A percentile compares a stretch with the other conserved stretches of the same genome.
Evolutionary conservation across 1,140 invertebrate species (phyloP).

Genomic region (Chrysoperla carnea): DNA sequence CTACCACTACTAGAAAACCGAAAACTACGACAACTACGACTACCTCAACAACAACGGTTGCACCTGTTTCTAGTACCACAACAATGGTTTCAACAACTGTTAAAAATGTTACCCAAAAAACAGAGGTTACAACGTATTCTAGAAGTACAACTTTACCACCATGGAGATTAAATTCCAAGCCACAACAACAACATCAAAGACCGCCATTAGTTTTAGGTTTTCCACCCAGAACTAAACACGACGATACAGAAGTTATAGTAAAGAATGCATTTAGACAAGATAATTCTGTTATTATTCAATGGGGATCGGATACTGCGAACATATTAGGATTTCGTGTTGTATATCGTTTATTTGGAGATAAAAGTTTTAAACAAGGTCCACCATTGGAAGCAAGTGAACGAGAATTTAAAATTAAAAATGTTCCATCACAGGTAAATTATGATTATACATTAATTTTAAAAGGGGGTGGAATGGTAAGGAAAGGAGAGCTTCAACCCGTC

Average conservation of each 20-base stretch:
- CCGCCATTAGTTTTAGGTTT: constrained; percentile 54
- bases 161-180: constrained; percentile 19
- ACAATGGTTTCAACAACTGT: constrained; percentile 21
- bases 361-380: constrained; percentile 74
- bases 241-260: constrained; percentile 58
- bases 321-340: constrained; percentile 78
- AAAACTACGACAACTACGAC: constrained; percentile 10
- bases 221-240: constrained; percentile 39
- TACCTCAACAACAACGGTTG: constrained; percentile 12
- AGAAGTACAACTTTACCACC: constrained; percentile 21
- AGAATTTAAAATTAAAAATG: constrained; percentile 83
- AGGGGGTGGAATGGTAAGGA: no score
- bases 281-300: constrained; percentile 76
- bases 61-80: constrained; percentile 12
- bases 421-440: constrained; percentile 56
- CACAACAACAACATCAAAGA: constrained; percentile 25
- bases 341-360: constrained; percentile 77
- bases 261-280: constrained; percentile 71
- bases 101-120: constrained; percentile 6
- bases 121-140: constrained; percentile 16
- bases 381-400: constrained; percentile 70
- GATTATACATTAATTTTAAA: no score
- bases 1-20: constrained; percentile 3
- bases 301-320: constrained; percentile 71
- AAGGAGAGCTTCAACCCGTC: no score